Evolutionary conservation across 2,888 invertebrate genomes (phyloP), one percentile per base, ranked within the genome.

Genomic region (Thymelicus lineola): DNA sequence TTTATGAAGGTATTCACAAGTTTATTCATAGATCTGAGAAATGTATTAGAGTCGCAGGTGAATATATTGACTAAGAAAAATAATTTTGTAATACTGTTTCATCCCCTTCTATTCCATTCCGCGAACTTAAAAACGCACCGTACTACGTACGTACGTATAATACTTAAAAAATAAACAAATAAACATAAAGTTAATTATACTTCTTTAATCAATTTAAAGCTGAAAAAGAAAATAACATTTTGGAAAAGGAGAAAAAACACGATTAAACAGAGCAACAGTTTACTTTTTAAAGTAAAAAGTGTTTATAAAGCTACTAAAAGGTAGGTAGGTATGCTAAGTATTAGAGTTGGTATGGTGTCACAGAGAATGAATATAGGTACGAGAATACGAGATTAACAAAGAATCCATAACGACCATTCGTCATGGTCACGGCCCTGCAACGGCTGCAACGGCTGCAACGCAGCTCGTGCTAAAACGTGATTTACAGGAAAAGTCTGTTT

Each of bases 401-500:
- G 42, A 61, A 61, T 45, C 67, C 42, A 53, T 46, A 53, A 67
- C 67, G 50, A 61, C 61, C 28, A 42, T 35, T 60, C 67, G 67
- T 67, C 67, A 61, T 50, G 66, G 59, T 66, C 66, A 60, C 42
- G 67, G 48, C 53, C 42, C 53, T 61, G 38, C 53, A 66, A 38
- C 38, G n/a, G n/a, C 28, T 28, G 28, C 28, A 28, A 28, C 28
- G 28, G 28, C 7, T 50, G 9, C 48, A 60, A 60, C 48, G 42
- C 50, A 38, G 28, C 28, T 53, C 53, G 35, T 20, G 9, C 28
- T 20, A 42, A 36, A 66, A 66, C 66, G 58, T 66, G 45, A 20
- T 65, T 10, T 65, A 65, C 64, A 15, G n/a, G 45, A 57, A 65
- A 65, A 45, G 50, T 28, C 28, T 38, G 57, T 57, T 64, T 57